Base-by-base conservation (phyloP, 1,140 invertebrate genomes). In the Zaprionus taronus region DNA sequence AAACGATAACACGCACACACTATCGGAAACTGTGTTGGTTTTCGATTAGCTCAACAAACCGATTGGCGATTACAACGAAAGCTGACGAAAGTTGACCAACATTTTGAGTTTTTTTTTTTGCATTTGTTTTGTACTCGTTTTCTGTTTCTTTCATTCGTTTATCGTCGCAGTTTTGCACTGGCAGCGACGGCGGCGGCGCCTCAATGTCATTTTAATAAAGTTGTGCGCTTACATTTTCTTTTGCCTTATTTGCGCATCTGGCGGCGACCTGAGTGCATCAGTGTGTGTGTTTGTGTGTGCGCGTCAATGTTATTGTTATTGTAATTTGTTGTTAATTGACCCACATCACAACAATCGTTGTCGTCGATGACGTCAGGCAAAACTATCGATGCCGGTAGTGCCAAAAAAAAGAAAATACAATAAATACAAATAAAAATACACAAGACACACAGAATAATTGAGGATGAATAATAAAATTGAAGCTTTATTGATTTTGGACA, bases 121-220 rank as follows among this genome's bases (percentile, higher is more conserved):
- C 58, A 67, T 68, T 70, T 61, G 26, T 58, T 53, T 62, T 58
- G 11, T 58, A 61, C n/a, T n/a, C n/a, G n/a, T n/a, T n/a, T 53
- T 51, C 31, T 31, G 9, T 49, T 38, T 56, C 24, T 49, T 38
- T 56, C 24, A 51, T 44, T 67, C 41, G 41, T 63, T 44, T 58
- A 58, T 67, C 38, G 62, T 67, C 77, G 67, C 28, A 31, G 61
- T 80, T 79, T 53, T 20, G 38, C 58, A 72, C 61, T 22, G 34
- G 31, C 31, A 34, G 9, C 31, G 31, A 34, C 31, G 31, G 9
- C 53, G 31, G 9, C 53, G 24, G 34, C 57, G 71, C 64, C 68
- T 38, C 84, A 87, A 87, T 87, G 84, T 87, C 84, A 87, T 87
- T 84, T 87, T 83, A 87, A 90, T 89, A 85, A 80, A 90, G 79